Conservation (phyloP, 1,140 invertebrate genomes). For the Drosophila virilis region DNA sequence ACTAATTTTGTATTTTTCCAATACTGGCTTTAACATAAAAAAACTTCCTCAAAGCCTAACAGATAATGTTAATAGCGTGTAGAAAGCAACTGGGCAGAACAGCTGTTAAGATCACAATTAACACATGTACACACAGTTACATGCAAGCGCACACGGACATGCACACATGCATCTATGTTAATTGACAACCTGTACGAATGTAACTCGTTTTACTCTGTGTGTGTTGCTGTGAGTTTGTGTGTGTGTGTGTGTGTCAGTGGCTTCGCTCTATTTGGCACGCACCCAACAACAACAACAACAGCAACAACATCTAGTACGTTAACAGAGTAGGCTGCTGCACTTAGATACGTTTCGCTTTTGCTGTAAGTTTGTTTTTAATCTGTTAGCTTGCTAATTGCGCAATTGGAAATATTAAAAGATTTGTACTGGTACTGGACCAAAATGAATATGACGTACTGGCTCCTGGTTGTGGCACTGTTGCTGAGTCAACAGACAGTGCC, state of each 20-base stretch:
- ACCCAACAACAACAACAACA: too few relatives aligned
- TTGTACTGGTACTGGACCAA: not conserved
- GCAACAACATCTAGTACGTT: too few relatives aligned
- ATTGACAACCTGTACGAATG: slow-evolving; percentile 24
- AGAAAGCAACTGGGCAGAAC: not conserved
- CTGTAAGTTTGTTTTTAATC: not conserved
- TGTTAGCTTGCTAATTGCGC: not conserved
- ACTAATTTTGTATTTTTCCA: not conserved
- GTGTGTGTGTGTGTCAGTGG: not conserved
- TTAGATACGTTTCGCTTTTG: too few relatives aligned
- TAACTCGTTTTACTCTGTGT: slow-evolving; percentile 6
- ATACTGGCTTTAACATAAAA: not conserved
- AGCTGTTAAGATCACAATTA: not conserved
- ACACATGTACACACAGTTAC: not conserved
- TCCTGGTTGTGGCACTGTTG: slow-evolving; percentile 16
- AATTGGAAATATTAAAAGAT: not conserved
- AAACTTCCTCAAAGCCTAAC: not conserved
- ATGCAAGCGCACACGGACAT: not conserved
- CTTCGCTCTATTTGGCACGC: too few relatives aligned
- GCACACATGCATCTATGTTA: not conserved
- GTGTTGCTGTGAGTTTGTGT: not conserved
- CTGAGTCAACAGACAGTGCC: slow-evolving; percentile 5
- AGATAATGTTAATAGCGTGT: not conserved
- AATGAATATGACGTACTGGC: not conserved
- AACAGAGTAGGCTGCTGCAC: too few relatives aligned